Percentiles rank a stretch among this genome's conserved stretches.
Evolutionary conservation across 2,888 invertebrate genomes (phyloP).

Genomic region (Lithophane socia): DNA sequence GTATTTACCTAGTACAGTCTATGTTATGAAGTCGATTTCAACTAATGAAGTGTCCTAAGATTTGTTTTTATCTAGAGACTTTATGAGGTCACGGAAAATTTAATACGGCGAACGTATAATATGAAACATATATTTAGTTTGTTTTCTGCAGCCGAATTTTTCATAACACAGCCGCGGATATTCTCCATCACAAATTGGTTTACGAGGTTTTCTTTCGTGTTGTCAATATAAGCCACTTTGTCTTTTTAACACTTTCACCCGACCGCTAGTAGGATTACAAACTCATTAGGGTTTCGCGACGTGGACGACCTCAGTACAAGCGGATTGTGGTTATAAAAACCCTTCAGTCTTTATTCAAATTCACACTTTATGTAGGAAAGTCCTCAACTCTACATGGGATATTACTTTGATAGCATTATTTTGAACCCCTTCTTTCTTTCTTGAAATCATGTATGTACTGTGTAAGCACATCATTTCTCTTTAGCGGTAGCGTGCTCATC

Average conservation of each 20-base stretch:
- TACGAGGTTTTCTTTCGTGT: constrained; percentile 10
- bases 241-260: constrained; percentile 45
- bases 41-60: background rate
- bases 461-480: background rate
- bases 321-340: constrained; percentile 44
- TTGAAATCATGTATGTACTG: too few relatives aligned
- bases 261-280: constrained; percentile 51
- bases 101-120: background rate
- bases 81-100: constrained; percentile 10
- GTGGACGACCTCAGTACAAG: constrained; percentile 1
- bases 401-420: background rate
- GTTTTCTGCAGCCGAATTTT: background rate
- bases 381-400: background rate
- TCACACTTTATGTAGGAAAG: background rate
- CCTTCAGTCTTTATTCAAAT: constrained; percentile 5
- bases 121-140: background rate
- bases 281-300: constrained; percentile 44
- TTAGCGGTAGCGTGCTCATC: background rate
- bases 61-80: background rate
- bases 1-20: background rate
- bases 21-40: background rate
- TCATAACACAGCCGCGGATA: background rate
- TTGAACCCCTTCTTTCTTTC: background rate
- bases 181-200: constrained; percentile 4
- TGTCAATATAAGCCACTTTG: constrained; percentile 20